phyloP scores from a whole-genome alignment of 2,888 invertebrate species.

The Selenia dentaria region DNA sequence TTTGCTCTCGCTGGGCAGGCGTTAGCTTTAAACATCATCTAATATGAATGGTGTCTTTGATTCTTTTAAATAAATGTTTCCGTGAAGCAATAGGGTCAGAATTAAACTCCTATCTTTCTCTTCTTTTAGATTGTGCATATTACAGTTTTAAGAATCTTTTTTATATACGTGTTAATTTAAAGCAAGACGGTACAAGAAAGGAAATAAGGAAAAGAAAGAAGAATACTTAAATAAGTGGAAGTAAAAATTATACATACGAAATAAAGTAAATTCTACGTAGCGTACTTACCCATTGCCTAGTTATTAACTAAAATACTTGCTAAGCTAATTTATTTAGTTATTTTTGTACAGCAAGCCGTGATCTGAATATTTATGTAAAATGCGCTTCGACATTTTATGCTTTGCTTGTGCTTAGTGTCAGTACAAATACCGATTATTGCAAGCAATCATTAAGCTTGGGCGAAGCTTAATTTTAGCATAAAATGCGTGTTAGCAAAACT shows the following conservation, averaged over 20 bases:
- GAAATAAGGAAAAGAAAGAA: constrained; percentile 5
- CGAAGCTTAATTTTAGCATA: constrained; percentile 53
- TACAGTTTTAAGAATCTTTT: no score
- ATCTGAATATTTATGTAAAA: background rate
- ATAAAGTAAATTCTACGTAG: constrained; percentile 12
- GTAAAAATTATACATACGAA: background rate
- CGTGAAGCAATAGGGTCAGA: no score
- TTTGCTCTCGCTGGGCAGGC: no score
- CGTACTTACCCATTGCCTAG: constrained; percentile 14
- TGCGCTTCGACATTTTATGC: constrained; percentile 1
- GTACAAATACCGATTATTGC: constrained; percentile 6
- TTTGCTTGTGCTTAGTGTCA: constrained; percentile 9
- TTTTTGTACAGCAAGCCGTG: constrained; percentile 22
- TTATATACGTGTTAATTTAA: no score
- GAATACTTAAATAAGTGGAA: background rate
- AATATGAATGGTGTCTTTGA: no score
- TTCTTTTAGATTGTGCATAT: no score
- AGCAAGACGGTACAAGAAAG: constrained; percentile 2
- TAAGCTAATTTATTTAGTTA: constrained; percentile 15
- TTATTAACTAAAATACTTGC: constrained; percentile 15
- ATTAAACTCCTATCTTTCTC: no score
- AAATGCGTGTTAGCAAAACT: constrained; percentile 52
- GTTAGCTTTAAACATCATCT: no score
- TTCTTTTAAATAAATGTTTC: no score
- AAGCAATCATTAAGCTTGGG: constrained; percentile 7